phyloP scores from a whole-genome alignment of 2,113 vertebrate genomes.

The Chaenogobius annularis region DNA sequence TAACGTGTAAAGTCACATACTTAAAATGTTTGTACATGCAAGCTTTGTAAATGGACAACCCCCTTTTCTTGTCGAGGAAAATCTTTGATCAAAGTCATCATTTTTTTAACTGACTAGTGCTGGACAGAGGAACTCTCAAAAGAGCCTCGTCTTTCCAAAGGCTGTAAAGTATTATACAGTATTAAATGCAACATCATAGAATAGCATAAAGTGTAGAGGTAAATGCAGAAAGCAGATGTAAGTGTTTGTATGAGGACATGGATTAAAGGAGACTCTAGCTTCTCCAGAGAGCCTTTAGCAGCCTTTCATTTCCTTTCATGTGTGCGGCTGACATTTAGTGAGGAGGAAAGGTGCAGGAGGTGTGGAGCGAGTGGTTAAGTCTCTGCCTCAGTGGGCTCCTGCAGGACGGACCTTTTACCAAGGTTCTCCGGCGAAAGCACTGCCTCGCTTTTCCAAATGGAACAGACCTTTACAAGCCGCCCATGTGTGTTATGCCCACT shows the following conservation, averaged over 20 bases:
- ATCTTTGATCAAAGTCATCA: too few species aligned
- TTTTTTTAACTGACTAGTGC: too few species aligned
- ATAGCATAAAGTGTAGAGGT: background rate
- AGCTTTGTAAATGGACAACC: too few species aligned
- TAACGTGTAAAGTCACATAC: too few species aligned
- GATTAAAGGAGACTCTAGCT: slow-evolving; percentile 26
- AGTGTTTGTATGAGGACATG: slow-evolving; percentile 28
- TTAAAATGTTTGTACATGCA: too few species aligned
- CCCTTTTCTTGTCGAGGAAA: too few species aligned
- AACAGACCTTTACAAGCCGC: slow-evolving; percentile 46
- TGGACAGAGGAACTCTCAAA: background rate
- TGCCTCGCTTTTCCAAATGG: slow-evolving; percentile 14
- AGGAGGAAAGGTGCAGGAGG: slow-evolving; percentile 40
- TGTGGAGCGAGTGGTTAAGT: slow-evolving; percentile 38
- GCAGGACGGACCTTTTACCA: slow-evolving; percentile 48
- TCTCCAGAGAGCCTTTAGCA: slow-evolving; percentile 52
- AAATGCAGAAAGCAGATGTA: slow-evolving; percentile 14
- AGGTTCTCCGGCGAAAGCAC: slow-evolving; percentile 33
- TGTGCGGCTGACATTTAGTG: slow-evolving; percentile 54
- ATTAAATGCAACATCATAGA: background rate
- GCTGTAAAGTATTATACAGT: background rate
- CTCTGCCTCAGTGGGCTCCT: slow-evolving; percentile 33
- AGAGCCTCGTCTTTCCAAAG: background rate
- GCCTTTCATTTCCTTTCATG: slow-evolving; percentile 52
- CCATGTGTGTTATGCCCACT: slow-evolving; percentile 29